Base-by-base conservation (phyloP, 2,113 vertebrate species). In the Aythya baeri region DNA sequence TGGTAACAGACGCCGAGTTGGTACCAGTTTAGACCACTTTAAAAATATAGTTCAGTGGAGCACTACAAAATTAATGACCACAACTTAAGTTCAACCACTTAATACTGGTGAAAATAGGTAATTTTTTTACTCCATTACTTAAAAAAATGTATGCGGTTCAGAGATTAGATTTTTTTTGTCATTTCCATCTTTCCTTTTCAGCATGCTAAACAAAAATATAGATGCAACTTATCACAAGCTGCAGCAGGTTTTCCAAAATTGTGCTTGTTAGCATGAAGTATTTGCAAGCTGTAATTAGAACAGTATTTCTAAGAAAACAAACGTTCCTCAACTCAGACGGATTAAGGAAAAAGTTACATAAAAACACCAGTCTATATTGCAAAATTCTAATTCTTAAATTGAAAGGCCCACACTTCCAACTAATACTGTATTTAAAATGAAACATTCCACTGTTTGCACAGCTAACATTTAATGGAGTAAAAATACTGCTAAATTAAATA, bases 401-500 rank as follows among this genome's bases (percentile, higher is more conserved):
- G 66, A 82, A 78, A 89, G 52, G 58, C 13, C 10, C 50, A 58
- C 38, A 43, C 31, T 65, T 88, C 44, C 63, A 94, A 96, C 88
- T 83, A 91, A 87, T 29, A 88, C 0, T 83, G 83, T 52, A 34
- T 62, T 85, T 73, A 95, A 84, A 88, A 92, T 21, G 26, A 25
- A 77, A 65, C 62, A 71, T 27, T 71, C 55, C 52, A 63, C 67
- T 91, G 17, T 86, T 86, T 88, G 82, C 15, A 84, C 62, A 62
- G 26, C 54, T 93, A 86, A 62, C 23, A 82, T 66, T 91, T 90
- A 75, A 58, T 58, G 62, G 9, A 66, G 57, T 71, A 59, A 97
- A 96, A 97, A 83, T 68, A 91, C 55, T 91, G 68, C 49, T 92
- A 80, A 81, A 83, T 5, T 75, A 78, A 96, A 92, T 36, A 93